These are phyloP conservation scores for Bibio marci DNA, from an alignment of 2,888 invertebrate genomes.

Conservation along the genomic window DNA sequence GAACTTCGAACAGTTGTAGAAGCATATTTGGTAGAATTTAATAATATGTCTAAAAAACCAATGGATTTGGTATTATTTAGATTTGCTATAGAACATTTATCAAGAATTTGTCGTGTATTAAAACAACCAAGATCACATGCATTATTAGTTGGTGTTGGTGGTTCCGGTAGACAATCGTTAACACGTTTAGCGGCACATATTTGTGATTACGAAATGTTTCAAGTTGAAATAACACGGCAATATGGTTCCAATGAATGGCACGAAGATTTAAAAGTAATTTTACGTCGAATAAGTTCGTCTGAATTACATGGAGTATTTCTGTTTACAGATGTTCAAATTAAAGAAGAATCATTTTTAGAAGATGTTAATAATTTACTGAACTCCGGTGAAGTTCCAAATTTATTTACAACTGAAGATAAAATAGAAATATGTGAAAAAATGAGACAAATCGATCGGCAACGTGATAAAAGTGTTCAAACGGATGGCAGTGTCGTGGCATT, in stretches of 20 bases:
- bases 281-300: constrained; percentile 63
- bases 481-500: constrained; percentile 83
- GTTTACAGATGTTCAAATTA: constrained; percentile 84
- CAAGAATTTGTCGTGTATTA: constrained; percentile 74
- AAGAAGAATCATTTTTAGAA: constrained; percentile 84
- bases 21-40: constrained; percentile 75
- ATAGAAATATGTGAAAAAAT: constrained; percentile 86
- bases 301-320: constrained; percentile 80
- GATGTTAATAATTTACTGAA: constrained; percentile 85
- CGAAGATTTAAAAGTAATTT: constrained; percentile 71
- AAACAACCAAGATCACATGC: constrained; percentile 87
- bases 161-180: constrained; percentile 83
- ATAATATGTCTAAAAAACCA: constrained; percentile 90
- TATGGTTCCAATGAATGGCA: constrained; percentile 78
- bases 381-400: constrained; percentile 85
- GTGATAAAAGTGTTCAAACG: constrained; percentile 73
- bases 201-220: constrained; percentile 78
- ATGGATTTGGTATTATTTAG: constrained; percentile 91
- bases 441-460: constrained; percentile 74
- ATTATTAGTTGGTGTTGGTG: constrained; percentile 79
- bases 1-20: constrained; percentile 69
- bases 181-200: constrained; percentile 84
- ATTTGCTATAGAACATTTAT: constrained; percentile 88
- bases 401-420: constrained; percentile 72
- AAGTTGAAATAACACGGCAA: constrained; percentile 80